Conservation (phyloP, 2,797 vertebrate genomes). For the Ctenosaura bakeri region DNA sequence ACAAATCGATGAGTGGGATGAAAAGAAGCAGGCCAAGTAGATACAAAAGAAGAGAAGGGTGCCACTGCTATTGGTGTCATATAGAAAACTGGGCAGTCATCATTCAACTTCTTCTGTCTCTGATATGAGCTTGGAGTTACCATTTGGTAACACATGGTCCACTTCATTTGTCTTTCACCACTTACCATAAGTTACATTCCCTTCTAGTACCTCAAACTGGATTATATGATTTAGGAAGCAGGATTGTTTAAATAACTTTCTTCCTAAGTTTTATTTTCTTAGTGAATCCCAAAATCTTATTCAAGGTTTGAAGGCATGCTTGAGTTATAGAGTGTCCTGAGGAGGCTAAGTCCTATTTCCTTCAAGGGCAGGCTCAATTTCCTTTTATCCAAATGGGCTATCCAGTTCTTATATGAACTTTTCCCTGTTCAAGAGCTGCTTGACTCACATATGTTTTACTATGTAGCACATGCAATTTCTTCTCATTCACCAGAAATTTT, state of each 20-base stretch:
- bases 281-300: conserved; percentile 54
- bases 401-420: background rate
- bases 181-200: conserved; percentile 29
- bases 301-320: conserved; percentile 44
- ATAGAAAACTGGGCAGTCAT: background rate
- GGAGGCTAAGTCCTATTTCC: conserved; percentile 25
- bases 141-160: background rate
- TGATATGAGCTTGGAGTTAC: background rate
- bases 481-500: conserved; percentile 51
- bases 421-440: background rate
- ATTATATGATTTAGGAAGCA: conserved; percentile 66
- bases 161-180: background rate
- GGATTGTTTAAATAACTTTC: conserved; percentile 64
- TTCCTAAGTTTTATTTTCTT: conserved; percentile 66
- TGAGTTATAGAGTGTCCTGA: conserved; percentile 32
- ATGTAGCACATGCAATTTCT: conserved; percentile 62
- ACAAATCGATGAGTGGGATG: background rate
- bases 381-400: conserved; percentile 23
- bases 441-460: conserved; percentile 60
- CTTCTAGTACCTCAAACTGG: conserved; percentile 58
- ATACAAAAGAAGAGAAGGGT: background rate
- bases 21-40: background rate
- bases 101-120: background rate
- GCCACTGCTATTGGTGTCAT: background rate
- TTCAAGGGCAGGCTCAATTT: conserved; percentile 31